Evolutionary conservation across 2,888 invertebrate genomes (phyloP).

Genomic region (Tinea semifulvella): DNA sequence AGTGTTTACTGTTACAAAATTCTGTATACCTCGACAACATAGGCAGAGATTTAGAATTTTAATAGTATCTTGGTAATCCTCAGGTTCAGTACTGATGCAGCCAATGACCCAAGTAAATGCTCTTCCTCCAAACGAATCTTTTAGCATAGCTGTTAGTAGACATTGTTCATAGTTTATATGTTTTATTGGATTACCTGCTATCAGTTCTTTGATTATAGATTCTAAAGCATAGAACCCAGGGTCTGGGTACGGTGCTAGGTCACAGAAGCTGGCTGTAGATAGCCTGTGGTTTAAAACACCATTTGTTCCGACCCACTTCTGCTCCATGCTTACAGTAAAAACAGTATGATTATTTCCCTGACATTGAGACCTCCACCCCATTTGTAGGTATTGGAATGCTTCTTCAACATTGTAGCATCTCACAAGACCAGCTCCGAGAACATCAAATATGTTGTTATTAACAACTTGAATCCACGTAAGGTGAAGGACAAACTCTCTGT

Average conservation of each 20-base stretch:
- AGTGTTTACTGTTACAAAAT: constrained; percentile 76
- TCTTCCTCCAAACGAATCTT: constrained; percentile 80
- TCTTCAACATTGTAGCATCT: constrained; percentile 73
- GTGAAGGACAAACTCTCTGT: constrained; percentile 71
- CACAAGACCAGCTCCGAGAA: constrained; percentile 62
- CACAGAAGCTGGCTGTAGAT: constrained; percentile 79
- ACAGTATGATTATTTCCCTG: constrained; percentile 71
- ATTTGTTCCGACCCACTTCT: constrained; percentile 75
- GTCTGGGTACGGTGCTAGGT: constrained; percentile 70
- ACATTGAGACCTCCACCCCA: constrained; percentile 69
- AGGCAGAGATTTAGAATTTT: constrained; percentile 74
- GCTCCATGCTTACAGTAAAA: constrained; percentile 78
- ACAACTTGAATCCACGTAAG: constrained; percentile 79
- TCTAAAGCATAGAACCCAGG: constrained; percentile 73
- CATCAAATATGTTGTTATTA: constrained; percentile 70
- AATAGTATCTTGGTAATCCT: constrained; percentile 73
- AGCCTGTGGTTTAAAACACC: constrained; percentile 74
- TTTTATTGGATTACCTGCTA: constrained; percentile 62
- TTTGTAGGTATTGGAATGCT: constrained; percentile 74
- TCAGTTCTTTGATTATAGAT: constrained; percentile 68
- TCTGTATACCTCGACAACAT: constrained; percentile 73
- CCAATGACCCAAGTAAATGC: constrained; percentile 78
- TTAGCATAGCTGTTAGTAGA: constrained; percentile 72
- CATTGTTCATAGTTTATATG: constrained; percentile 71
- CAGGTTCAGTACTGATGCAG: constrained; percentile 75